Conservation (phyloP, 1,140 invertebrate species). For the Plodia interpunctella region DNA sequence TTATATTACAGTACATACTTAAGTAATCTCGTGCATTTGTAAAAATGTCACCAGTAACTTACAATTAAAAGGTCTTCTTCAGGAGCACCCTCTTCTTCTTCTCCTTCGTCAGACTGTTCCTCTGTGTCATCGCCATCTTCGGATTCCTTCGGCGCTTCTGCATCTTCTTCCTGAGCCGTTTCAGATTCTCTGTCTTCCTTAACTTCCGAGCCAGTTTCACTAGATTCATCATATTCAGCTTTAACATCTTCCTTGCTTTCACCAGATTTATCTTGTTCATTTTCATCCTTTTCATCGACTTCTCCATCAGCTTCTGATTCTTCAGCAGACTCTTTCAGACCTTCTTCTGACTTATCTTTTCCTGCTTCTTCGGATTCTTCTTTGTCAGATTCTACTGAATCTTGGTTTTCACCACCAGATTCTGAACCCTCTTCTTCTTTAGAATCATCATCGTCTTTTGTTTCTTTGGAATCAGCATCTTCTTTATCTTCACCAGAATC, state of each 20-base stretch:
- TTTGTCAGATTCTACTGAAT: constrained; percentile 33
- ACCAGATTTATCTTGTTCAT: constrained; percentile 9
- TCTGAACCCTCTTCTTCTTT: constrained; percentile 43
- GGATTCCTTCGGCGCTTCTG: constrained; percentile 24
- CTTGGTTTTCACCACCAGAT: constrained; percentile 2
- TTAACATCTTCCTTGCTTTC: constrained; percentile 17
- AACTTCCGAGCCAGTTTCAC: constrained; percentile 29
- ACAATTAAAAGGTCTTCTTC: constrained; percentile 81
- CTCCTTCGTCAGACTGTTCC: constrained; percentile 24
- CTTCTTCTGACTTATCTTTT: constrained; percentile 31
- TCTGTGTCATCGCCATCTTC: constrained; percentile 40
- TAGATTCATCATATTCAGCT: constrained; percentile 22
- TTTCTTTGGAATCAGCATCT: constrained; percentile 50
- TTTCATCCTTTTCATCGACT: constrained; percentile 33
- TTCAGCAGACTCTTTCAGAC: constrained; percentile 31
- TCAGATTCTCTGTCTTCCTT: constrained; percentile 29
- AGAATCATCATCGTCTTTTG: constrained; percentile 47
- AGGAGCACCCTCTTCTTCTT: constrained; percentile 54
- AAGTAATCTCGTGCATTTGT: too few species aligned
- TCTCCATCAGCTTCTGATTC: constrained; percentile 28
- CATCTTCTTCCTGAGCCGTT: constrained; percentile 32
- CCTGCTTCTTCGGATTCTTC: constrained; percentile 24
- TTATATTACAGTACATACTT: too few species aligned
- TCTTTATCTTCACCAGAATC: constrained; percentile 52
- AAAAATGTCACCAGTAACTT: too few species aligned